phyloP scores from a whole-genome alignment of 2,113 vertebrate genomes.

The Meles meles region DNA sequence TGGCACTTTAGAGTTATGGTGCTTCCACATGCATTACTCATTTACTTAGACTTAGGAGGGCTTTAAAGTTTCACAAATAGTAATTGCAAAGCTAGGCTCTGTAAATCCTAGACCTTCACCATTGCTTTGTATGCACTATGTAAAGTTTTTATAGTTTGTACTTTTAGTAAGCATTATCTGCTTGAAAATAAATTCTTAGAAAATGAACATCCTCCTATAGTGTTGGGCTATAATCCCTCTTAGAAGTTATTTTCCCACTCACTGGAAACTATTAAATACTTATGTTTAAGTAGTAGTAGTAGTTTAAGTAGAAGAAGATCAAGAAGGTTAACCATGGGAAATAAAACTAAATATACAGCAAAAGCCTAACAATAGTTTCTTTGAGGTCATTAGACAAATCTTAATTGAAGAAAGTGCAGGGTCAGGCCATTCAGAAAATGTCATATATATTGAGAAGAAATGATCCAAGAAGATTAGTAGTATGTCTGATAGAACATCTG shows the following conservation, averaged over 20 bases:
- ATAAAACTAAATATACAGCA: neutral
- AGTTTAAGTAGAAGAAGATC: neutral
- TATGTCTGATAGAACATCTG: conserved; percentile 57
- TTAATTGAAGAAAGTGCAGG: neutral
- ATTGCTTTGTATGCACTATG: neutral
- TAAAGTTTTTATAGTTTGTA: neutral
- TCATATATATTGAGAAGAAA: conserved; percentile 48
- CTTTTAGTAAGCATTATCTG: neutral
- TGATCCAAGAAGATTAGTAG: conserved; percentile 45
- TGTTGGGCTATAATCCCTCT: neutral
- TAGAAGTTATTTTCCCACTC: neutral
- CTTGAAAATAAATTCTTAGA: neutral
- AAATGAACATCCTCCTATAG: neutral
- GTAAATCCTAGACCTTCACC: neutral
- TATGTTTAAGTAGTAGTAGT: no score
- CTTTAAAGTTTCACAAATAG: neutral
- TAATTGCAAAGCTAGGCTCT: neutral
- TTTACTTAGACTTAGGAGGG: neutral
- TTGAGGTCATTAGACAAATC: neutral
- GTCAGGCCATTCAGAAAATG: neutral
- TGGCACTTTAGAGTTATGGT: neutral
- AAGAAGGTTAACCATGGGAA: neutral
- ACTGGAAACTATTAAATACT: neutral
- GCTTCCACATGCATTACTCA: neutral
- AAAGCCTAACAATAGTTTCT: neutral